Percentiles rank a stretch among this genome's conserved stretches.
Conservation (phyloP, 2,797 vertebrate species). For the Coluber constrictor region DNA sequence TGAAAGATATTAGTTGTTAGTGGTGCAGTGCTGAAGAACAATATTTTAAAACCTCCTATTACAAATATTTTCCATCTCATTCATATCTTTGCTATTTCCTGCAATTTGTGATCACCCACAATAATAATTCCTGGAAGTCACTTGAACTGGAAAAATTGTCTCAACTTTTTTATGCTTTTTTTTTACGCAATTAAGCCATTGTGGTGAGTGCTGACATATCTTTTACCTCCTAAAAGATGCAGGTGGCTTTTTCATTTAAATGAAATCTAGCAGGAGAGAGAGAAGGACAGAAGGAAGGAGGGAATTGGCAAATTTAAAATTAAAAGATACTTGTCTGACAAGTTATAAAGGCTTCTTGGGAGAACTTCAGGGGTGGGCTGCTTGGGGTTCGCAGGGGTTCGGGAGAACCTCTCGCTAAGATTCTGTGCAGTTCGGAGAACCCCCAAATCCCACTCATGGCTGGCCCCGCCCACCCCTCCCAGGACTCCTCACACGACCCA, state of each 20-base stretch:
- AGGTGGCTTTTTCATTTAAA: neutral
- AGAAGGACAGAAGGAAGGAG: neutral
- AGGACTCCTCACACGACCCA: rapidly evolving
- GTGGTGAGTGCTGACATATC: neutral
- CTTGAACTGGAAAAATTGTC: neutral
- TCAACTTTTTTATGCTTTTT: neutral
- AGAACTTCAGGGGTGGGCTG: no score
- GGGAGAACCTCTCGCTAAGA: no score
- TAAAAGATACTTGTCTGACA: neutral
- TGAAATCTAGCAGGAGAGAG: neutral
- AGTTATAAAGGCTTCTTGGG: neutral
- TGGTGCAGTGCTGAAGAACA: neutral
- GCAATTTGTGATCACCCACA: neutral
- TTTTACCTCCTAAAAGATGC: neutral
- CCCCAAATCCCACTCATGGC: no score
- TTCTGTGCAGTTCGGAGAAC: no score
- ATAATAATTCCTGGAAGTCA: neutral
- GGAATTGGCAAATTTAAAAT: neutral
- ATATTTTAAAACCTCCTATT: neutral
- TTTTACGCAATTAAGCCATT: neutral
- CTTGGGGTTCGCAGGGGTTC: no score
- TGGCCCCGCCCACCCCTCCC: no score
- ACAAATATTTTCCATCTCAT: neutral
- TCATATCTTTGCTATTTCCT: neutral
- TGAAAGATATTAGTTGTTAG: neutral